Conservation (phyloP, 2,888 invertebrate genomes). For the Drosophila maculinotata region DNA sequence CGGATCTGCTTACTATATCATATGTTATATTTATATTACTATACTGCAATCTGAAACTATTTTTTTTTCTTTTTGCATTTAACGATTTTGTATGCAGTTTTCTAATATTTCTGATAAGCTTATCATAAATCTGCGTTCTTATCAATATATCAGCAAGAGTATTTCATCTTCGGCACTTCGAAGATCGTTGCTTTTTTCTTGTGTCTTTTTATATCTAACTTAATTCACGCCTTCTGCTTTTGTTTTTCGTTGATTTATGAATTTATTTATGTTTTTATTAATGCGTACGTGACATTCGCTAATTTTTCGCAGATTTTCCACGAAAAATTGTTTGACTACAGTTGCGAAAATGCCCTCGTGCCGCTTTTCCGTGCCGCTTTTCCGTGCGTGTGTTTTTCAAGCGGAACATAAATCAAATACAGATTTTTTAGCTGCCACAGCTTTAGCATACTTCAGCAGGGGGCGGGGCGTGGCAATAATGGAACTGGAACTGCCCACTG, state of each 20-base stretch:
- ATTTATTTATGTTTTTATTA: slow-evolving; percentile 45
- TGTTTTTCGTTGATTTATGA: slow-evolving; percentile 43
- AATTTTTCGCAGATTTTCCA: slow-evolving; percentile 43
- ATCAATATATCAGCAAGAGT: background rate
- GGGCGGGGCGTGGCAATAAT: background rate
- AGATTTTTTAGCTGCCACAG: slow-evolving; percentile 28
- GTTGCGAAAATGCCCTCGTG: slow-evolving; percentile 38
- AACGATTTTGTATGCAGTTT: too few species aligned
- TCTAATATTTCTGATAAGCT: too few species aligned
- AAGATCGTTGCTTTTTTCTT: background rate
- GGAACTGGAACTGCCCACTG: slow-evolving; percentile 23
- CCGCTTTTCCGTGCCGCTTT: too few species aligned
- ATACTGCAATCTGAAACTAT: too few species aligned
- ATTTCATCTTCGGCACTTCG: background rate
- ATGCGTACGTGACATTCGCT: slow-evolving; percentile 69
- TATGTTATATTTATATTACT: too few species aligned
- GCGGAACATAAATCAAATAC: slow-evolving; percentile 43
- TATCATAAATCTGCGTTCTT: background rate
- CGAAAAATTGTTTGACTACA: slow-evolving; percentile 4
- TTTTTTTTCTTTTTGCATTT: too few species aligned
- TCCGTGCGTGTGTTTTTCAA: slow-evolving; percentile 24
- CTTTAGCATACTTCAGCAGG: slow-evolving; percentile 2
- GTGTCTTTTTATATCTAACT: slow-evolving; percentile 4
- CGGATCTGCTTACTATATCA: too few species aligned
- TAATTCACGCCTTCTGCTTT: slow-evolving; percentile 1